Evolutionary conservation across 2,888 invertebrate genomes (phyloP), one percentile per base, ranked within the genome.

Genomic region (Portevinia maculata): DNA sequence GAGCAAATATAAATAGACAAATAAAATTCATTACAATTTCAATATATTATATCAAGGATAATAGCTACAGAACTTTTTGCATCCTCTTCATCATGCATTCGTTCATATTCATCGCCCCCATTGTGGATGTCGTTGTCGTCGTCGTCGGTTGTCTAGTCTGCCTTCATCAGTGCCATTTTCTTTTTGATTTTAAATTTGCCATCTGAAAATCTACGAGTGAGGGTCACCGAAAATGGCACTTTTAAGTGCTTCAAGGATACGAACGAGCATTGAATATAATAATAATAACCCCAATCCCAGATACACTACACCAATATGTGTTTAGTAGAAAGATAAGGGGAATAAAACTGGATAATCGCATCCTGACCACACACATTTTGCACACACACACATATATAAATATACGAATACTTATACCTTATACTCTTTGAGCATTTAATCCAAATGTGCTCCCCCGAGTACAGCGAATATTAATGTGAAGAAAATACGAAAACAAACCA

Each of bases 171-270:
- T 53, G 70, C 34, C 53, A 44, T 64, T 44, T 69, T 81, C 64
- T 75, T 48, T 74, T 70, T 75, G 70, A 75, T 81, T 75, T 75
- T 76, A 55, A 73, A 84, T 73, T 78, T 79, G 57, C 62, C 74
- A 67, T 78, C 44, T 62, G 44, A 46, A 48, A 69, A 83, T 71
- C 71, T 78, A 78, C 73, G 71, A 73, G 67, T 52, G 13, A 74
- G 73, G 84, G 79, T 84, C 73, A 79, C 73, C 76, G 15, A 84
- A 73, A 73, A 84, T 84, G 84, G 84, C 74, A 84, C 57, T 64
- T 84, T 79, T 74, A 78, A 78, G 79, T 74, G 78, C 78, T 84
- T 64, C 52, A 52, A 59, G 53, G 64, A 60, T 73, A 73, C 50
- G 39, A 69, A 65, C 62, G 59, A 62, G 62, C 64, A 67, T 73